phyloP scores from a whole-genome alignment of 2,888 invertebrate genomes.

The Nemurella pictetii region DNA sequence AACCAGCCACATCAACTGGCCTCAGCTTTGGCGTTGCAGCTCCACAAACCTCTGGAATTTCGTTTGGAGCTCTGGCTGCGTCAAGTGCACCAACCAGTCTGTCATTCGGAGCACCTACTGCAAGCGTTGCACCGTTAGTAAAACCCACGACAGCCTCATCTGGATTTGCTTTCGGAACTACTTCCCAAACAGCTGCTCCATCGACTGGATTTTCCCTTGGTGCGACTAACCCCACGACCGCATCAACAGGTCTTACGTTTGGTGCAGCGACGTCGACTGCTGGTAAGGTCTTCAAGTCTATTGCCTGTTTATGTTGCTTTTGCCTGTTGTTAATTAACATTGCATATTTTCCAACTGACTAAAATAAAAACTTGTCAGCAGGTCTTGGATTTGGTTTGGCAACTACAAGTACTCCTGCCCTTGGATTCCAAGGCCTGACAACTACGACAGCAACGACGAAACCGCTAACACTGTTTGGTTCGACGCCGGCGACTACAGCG shows the following conservation, averaged over 20 bases:
- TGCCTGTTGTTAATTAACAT: too few relatives aligned
- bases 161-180: not conserved
- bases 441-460: conserved; percentile 19
- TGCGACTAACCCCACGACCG: not conserved
- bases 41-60: conserved; percentile 47
- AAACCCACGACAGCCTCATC: conserved; percentile 17
- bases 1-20: conserved; percentile 37
- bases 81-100: conserved; percentile 39
- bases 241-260: conserved; percentile 1
- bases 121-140: not conserved
- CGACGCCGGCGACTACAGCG: conserved; percentile 17
- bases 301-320: too few relatives aligned
- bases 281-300: not conserved
- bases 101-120: conserved; percentile 36
- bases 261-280: not conserved
- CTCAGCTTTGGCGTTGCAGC: conserved; percentile 42
- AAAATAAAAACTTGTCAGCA: not conserved
- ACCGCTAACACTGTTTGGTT: conserved; percentile 27
- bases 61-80: conserved; percentile 47
- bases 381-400: not conserved
- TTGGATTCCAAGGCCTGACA: conserved; percentile 8
- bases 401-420: not conserved
- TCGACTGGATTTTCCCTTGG: not conserved
- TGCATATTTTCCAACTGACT: too few relatives aligned
- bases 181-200: not conserved